Conservation (phyloP, 1,140 invertebrate genomes). For the Asobara japonica region DNA sequence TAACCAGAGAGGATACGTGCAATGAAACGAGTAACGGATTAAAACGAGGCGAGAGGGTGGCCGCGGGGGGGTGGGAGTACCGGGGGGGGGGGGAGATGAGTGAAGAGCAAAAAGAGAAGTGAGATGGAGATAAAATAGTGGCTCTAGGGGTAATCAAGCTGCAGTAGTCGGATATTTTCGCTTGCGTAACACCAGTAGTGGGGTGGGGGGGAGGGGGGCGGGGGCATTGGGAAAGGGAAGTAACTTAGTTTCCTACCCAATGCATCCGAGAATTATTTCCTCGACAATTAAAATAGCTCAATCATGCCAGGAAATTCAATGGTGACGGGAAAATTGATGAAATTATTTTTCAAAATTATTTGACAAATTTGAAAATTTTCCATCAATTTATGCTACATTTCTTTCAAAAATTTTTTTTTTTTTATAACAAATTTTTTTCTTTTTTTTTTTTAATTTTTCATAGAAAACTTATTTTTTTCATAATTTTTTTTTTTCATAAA, state of each 20-base stretch:
- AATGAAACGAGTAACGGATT: constrained; percentile 30
- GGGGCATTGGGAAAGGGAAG: not conserved
- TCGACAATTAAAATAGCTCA: not conserved
- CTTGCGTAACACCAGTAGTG: constrained; percentile 20
- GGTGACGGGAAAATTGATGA: too few species aligned
- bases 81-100: not conserved
- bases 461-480: too few species aligned
- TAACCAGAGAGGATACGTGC: constrained; percentile 36
- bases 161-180: constrained; percentile 25
- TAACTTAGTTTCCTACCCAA: constrained; percentile 2
- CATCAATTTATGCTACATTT: too few species aligned
- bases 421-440: too few species aligned
- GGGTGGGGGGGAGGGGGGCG: not conserved
- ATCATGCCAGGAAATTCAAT: too few species aligned
- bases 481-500: too few species aligned
- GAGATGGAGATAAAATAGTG: constrained; percentile 37
- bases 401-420: too few species aligned
- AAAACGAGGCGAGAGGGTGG: not conserved
- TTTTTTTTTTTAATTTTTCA: too few species aligned
- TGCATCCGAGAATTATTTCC: not conserved
- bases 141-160: constrained; percentile 23
- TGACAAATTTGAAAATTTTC: too few species aligned
- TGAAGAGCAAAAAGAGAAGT: constrained; percentile 33
- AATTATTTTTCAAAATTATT: too few species aligned
- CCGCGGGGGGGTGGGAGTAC: not conserved